phyloP scores from a whole-genome alignment of 2,113 vertebrate genomes.

The Myxocyprinus asiaticus region DNA sequence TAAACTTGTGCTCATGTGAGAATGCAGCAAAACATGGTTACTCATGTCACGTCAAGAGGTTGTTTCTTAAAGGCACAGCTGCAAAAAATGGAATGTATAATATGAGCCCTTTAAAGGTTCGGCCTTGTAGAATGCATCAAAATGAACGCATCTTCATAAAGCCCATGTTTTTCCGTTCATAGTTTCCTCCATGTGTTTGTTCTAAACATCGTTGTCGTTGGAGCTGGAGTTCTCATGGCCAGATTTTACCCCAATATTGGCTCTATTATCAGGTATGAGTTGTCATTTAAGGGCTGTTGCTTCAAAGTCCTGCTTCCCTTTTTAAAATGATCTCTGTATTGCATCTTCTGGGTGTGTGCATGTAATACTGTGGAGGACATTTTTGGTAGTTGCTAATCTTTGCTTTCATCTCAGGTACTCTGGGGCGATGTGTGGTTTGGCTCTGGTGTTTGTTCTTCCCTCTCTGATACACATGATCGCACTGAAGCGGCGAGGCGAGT shows the following conservation, averaged over 20 bases:
- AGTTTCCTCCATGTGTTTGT: constrained; percentile 86
- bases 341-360: background rate
- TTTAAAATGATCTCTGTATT: background rate
- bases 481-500: constrained; percentile 71
- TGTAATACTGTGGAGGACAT: background rate
- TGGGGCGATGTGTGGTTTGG: constrained; percentile 90
- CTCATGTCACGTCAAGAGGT: too few relatives aligned
- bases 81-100: too few relatives aligned
- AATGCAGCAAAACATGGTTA: too few relatives aligned
- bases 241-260: constrained; percentile 95
- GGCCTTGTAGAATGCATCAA: too few relatives aligned
- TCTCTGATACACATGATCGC: constrained; percentile 87
- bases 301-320: too few relatives aligned
- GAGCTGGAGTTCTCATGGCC: constrained; percentile 86
- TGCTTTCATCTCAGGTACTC: constrained; percentile 80
- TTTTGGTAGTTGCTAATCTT: background rate
- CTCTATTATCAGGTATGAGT: constrained; percentile 87
- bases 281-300: background rate
- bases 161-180: constrained; percentile 22
- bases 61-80: too few relatives aligned
- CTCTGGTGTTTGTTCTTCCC: constrained; percentile 92
- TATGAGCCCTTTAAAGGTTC: too few relatives aligned
- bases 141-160: background rate
- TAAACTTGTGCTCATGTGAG: too few relatives aligned
- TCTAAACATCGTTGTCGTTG: constrained; percentile 85